Evolutionary conservation across 2,888 invertebrate genomes (phyloP).

Genomic region (Stenurella melanura): DNA sequence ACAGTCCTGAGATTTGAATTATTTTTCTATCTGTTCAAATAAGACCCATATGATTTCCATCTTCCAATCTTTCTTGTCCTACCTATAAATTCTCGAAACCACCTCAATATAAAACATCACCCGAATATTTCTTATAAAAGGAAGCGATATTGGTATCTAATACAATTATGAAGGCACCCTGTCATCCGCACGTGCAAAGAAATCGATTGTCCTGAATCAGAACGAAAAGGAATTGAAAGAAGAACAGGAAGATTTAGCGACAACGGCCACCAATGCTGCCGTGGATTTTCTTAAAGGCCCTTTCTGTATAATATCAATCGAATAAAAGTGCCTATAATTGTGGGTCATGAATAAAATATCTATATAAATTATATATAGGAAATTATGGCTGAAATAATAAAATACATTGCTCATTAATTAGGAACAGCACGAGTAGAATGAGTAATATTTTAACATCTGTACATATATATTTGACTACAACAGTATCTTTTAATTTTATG

Average conservation of each 20-base stretch:
- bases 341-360: constrained; percentile 6
- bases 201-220: constrained; percentile 56
- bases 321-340: constrained; percentile 28
- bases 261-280: constrained; percentile 16
- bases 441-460: neutral
- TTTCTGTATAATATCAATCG: constrained; percentile 19
- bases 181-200: constrained; percentile 55
- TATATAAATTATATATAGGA: constrained; percentile 1
- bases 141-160: constrained; percentile 47
- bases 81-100: neutral
- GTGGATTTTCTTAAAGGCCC: constrained; percentile 32
- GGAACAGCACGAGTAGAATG: neutral
- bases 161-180: constrained; percentile 50
- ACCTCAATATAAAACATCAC: constrained; percentile 18
- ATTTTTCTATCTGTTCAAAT: too few relatives aligned
- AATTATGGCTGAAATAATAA: neutral
- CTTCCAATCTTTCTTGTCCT: constrained; percentile 2
- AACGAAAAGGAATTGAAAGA: constrained; percentile 47
- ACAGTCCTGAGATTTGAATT: too few relatives aligned
- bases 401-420: neutral
- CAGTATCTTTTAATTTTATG: too few relatives aligned
- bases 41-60: neutral
- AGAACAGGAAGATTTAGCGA: constrained; percentile 33
- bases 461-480: too few relatives aligned
- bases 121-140: constrained; percentile 34